Conservation (phyloP, 2,113 vertebrate genomes). For the Nesogale talazaci region DNA sequence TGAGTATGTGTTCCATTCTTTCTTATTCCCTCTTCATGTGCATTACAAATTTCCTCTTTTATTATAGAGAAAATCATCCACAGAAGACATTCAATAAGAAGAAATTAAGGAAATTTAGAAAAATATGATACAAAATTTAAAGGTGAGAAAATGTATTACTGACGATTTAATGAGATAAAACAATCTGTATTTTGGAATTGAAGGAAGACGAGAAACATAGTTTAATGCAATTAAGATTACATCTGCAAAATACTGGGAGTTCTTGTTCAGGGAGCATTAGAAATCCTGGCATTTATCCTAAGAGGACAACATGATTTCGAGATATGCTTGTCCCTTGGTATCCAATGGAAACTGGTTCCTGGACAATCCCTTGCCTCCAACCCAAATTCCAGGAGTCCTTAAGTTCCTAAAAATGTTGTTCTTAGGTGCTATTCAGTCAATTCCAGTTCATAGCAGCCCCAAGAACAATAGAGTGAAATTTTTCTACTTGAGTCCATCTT, state of each 20-base stretch:
- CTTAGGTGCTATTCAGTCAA: no score
- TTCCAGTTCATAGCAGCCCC: no score
- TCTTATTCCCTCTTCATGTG: no score
- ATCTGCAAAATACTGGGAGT: background rate
- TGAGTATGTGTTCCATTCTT: no score
- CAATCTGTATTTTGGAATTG: background rate
- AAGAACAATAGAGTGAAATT: no score
- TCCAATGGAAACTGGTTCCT: background rate
- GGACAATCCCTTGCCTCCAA: background rate
- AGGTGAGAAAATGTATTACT: background rate
- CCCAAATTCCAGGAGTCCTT: no score
- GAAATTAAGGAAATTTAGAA: background rate
- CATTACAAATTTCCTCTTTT: constrained; percentile 36
- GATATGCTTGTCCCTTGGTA: background rate
- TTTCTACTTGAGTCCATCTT: no score
- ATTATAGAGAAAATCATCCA: constrained; percentile 22
- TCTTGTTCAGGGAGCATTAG: background rate
- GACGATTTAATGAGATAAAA: background rate
- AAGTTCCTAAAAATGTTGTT: no score
- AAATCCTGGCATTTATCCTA: background rate
- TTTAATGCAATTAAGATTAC: background rate
- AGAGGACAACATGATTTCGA: background rate
- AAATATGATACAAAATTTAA: no score
- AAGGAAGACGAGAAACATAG: background rate
- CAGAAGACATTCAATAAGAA: background rate